Evolutionary conservation across 2,888 invertebrate genomes (phyloP).

Genomic region (Brachynemurus nebulosus): DNA sequence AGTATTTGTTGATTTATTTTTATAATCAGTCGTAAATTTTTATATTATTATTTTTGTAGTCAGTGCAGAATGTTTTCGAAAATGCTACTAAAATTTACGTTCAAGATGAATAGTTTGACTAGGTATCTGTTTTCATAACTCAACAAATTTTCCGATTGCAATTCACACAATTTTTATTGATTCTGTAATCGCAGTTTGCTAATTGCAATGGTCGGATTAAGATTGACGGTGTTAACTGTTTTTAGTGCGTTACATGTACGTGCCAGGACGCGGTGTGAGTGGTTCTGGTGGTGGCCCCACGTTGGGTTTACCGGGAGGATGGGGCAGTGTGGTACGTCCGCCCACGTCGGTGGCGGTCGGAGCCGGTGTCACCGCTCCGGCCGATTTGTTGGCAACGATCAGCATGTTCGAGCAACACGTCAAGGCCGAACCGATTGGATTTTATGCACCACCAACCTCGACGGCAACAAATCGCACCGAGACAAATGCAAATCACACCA

Average conservation of each 20-base stretch:
- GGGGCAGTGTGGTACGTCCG: slow-evolving; percentile 4
- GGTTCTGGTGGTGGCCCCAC: slow-evolving; percentile 24
- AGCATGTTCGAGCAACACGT: slow-evolving; percentile 58
- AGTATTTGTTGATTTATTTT: too few species aligned
- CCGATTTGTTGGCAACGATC: slow-evolving; percentile 47
- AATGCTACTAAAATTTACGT: too few species aligned
- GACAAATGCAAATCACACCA: background rate
- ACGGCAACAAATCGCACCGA: slow-evolving; percentile 15
- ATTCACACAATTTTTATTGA: too few species aligned
- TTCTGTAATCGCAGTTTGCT: too few species aligned
- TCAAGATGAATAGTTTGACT: too few species aligned
- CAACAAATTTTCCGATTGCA: too few species aligned
- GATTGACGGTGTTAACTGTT: too few species aligned
- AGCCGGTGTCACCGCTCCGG: slow-evolving; percentile 46
- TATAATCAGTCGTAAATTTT: too few species aligned
- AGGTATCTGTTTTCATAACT: too few species aligned
- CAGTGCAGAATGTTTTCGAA: too few species aligned
- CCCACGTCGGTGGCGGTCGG: slow-evolving; percentile 26
- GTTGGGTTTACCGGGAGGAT: slow-evolving; percentile 4
- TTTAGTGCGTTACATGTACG: slow-evolving; percentile 7
- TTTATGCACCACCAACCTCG: slow-evolving; percentile 30
- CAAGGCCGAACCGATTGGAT: slow-evolving; percentile 56
- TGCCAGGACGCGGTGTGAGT: slow-evolving; percentile 25
- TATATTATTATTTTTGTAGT: too few species aligned
- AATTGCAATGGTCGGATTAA: too few species aligned